A percentile compares a stretch with the other conserved stretches of the same genome.
phyloP scores from a whole-genome alignment of 30 jellyfish, hydroid and myxozoan species.

The Sanderia malayensis region DNA sequence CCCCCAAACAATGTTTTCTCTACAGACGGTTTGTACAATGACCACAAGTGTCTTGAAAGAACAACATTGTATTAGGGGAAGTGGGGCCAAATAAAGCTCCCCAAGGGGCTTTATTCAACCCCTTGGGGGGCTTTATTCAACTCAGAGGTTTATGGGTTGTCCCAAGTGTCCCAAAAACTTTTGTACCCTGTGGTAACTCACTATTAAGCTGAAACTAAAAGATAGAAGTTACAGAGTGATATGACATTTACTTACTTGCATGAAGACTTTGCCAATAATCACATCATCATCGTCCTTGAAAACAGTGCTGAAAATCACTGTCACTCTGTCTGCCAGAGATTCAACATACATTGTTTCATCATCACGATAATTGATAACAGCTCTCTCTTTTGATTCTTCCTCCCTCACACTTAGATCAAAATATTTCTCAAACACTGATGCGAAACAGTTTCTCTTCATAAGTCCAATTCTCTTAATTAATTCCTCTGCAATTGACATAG shows the following conservation, averaged over 20 bases:
- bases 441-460: constrained; percentile 90
- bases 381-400: constrained; percentile 74
- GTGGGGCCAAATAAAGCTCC: too few species aligned
- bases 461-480: constrained; percentile 86
- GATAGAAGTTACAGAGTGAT: too few species aligned
- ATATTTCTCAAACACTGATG: constrained; percentile 91
- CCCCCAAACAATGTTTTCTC: too few species aligned
- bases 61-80: too few species aligned
- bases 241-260: constrained; percentile 77
- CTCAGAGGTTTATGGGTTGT: too few species aligned
- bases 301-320: constrained; percentile 93
- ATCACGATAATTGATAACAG: constrained; percentile 97
- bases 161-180: too few species aligned
- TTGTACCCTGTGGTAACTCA: too few species aligned
- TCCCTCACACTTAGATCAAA: constrained; percentile 73
- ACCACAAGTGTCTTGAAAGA: too few species aligned
- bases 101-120: too few species aligned
- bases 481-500: constrained; percentile 81
- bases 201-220: too few species aligned
- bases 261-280: constrained; percentile 95
- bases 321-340: constrained; percentile 90
- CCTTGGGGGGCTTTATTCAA: too few species aligned
- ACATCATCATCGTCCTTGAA: constrained; percentile 98
- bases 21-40: too few species aligned
- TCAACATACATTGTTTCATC: constrained; percentile 97